Base-by-base conservation (phyloP, 2,113 vertebrate genomes). In the Passer domesticus region DNA sequence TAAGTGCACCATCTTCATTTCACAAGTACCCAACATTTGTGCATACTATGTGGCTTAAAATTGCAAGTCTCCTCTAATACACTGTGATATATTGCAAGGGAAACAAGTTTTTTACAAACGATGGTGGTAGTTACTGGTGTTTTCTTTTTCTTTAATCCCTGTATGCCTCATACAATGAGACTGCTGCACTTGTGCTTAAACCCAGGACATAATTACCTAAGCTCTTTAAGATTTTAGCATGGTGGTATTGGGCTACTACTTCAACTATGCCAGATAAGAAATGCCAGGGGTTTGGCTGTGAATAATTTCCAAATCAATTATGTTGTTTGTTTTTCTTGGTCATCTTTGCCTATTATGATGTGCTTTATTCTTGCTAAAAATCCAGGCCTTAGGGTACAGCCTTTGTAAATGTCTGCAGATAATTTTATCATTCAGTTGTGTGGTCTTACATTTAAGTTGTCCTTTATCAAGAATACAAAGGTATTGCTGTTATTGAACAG, bases 41-140 rank as follows among this genome's bases (percentile, higher is more conserved):
- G 30, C 14, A 5, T 31, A 8, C 2, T 22, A 5, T 28, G 6
- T 73, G 17, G 28, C 30, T 83, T 72, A 58, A 83, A 86, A 80
- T 58, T 49, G 7, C 19, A 89, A 62, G 35, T 86, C 18, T 77
- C 4, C 11, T 67, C 10, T 55, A 31, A 30, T 63, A 55, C 4
- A 11, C 27, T 37, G 18, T 69, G 43, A 39, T 47, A 53, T 82
- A 67, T 46, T 3, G 6, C 16, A 24, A 46, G 63, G 53, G n/a
- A 90, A 68, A 31, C 33, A 33, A 23, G 11, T 8, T 83, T 86
- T 81, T 63, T 60, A 17, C 66, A 35, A 83, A 55, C 7, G 46
- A 2, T 24, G 7, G 39, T 83, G 22, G 11, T 37, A 37, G 25
- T 25, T 79, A 3, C 8, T 60, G 15, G 7, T 49, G 3, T 0